Base-by-base conservation (phyloP, 2,888 invertebrate genomes). In the Hypomecis punctinalis region DNA sequence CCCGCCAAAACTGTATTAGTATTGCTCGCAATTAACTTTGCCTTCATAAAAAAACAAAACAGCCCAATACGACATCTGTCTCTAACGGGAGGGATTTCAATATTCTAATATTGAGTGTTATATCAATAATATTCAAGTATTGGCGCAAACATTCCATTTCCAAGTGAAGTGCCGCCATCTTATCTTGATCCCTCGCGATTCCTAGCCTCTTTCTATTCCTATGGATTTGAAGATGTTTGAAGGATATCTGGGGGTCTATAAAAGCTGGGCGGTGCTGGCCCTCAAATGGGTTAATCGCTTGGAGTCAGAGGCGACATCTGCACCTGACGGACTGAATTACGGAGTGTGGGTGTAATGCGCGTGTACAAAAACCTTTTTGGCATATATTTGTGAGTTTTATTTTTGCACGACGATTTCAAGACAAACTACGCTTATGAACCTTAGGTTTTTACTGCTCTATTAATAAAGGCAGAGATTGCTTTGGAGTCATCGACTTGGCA, bases 211-310 rank as follows among this genome's bases (percentile, higher is more conserved):
- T 70, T 66, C 67, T 56, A 55, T 69, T 54, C 63, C 65, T 72
- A 55, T 62, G 66, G 63, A 64, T 64, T 61, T 47, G 63, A 68
- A 68, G 74, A 69, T 70, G 63, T 66, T 68, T 69, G 67, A 63
- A 69, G 69, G 72, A 72, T 76, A 75, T 79, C 77, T 70, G 62
- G 68, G 75, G 85, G 56, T 81, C 86, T 72, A 63, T 60, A 53
- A 76, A 68, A 35, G 52, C 67, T 83, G 83, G 84, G 75, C 67
- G 76, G 75, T 67, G 71, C 70, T 76, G 80, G 79, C 78, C 82
- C 82, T 84, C 83, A 90, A 91, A 91, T 89, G 90, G 90, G 89
- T 92, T 92, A 91, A 92, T 92, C 89, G 90, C 79, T 83, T 76
- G 85, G 78, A 88, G 86, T 86, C 85, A 83, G 81, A 78, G 80